A percentile compares a stretch with the other conserved stretches of the same genome.
Evolutionary conservation across 2,888 invertebrate genomes (phyloP).

Genomic region (Aleiodes testaceus): DNA sequence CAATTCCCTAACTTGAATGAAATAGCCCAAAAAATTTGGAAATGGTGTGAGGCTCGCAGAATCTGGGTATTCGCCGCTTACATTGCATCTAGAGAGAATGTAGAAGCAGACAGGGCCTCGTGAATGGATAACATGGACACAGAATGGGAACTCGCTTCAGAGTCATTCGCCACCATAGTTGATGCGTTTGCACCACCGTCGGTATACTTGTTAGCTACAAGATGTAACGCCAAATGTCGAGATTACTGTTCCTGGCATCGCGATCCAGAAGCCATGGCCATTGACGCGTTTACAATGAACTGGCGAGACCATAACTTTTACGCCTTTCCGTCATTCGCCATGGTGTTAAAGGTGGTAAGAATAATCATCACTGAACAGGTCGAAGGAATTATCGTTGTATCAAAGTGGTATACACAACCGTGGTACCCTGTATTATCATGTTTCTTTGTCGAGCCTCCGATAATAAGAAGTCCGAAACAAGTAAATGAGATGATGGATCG

Average conservation of each 20-base stretch:
- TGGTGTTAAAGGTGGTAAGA: conserved; percentile 36
- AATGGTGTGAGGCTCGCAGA: conserved; percentile 47
- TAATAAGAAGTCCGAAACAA: no score
- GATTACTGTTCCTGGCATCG: conserved; percentile 42
- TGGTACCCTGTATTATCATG: no score
- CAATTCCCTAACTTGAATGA: conserved; percentile 43
- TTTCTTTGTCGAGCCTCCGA: no score
- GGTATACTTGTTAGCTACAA: conserved; percentile 46
- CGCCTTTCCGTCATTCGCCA: conserved; percentile 47
- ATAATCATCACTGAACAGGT: conserved; percentile 47
- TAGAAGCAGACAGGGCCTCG: conserved; percentile 40
- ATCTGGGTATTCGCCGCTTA: conserved; percentile 51
- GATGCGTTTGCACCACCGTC: conserved; percentile 30
- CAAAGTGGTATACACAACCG: conserved; percentile 41
- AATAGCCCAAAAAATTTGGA: conserved; percentile 45
- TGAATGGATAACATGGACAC: conserved; percentile 42
- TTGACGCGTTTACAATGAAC: conserved; percentile 46
- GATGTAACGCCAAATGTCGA: conserved; percentile 43
- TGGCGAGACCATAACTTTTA: conserved; percentile 40
- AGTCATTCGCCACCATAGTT: conserved; percentile 34
- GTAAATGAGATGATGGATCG: no score
- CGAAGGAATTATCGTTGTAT: conserved; percentile 44
- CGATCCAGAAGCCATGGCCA: conserved; percentile 38
- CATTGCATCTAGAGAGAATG: conserved; percentile 46
- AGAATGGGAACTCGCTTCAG: conserved; percentile 44